Conservation (phyloP, 2,888 invertebrate species). For the Parasteatoda lunata region DNA sequence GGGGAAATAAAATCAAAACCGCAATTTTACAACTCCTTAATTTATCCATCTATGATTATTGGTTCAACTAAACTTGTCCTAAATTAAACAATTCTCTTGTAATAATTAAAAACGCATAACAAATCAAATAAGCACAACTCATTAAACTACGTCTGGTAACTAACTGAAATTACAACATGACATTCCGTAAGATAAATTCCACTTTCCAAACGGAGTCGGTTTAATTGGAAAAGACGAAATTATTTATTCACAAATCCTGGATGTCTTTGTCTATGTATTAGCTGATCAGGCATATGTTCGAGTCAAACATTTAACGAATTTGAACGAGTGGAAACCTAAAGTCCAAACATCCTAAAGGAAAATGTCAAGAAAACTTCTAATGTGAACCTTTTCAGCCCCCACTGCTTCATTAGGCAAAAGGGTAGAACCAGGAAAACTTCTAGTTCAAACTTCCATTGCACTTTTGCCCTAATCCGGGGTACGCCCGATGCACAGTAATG, state of each 20-base stretch:
- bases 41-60: too few relatives aligned
- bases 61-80: too few relatives aligned
- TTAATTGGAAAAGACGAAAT: background rate
- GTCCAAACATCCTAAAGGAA: conserved; percentile 19
- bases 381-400: background rate
- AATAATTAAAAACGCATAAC: too few relatives aligned
- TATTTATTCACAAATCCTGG: conserved; percentile 1
- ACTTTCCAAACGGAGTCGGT: too few relatives aligned
- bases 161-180: too few relatives aligned
- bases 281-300: background rate
- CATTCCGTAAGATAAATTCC: too few relatives aligned
- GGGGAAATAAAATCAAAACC: too few relatives aligned
- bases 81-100: too few relatives aligned
- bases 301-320: background rate
- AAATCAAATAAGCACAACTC: too few relatives aligned
- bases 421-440: conserved; percentile 22
- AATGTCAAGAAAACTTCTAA: conserved; percentile 19
- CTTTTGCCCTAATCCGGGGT: conserved; percentile 10
- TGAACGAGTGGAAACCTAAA: background rate
- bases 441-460: background rate
- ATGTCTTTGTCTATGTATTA: background rate
- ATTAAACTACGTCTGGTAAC: too few relatives aligned
- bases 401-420: conserved; percentile 42
- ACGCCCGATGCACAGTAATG: conserved; percentile 41
- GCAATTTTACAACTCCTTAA: too few relatives aligned